Percentiles rank a stretch among this genome's conserved stretches.
Conservation (phyloP, 2,888 invertebrate genomes). For the Pyrrhia umbra region DNA sequence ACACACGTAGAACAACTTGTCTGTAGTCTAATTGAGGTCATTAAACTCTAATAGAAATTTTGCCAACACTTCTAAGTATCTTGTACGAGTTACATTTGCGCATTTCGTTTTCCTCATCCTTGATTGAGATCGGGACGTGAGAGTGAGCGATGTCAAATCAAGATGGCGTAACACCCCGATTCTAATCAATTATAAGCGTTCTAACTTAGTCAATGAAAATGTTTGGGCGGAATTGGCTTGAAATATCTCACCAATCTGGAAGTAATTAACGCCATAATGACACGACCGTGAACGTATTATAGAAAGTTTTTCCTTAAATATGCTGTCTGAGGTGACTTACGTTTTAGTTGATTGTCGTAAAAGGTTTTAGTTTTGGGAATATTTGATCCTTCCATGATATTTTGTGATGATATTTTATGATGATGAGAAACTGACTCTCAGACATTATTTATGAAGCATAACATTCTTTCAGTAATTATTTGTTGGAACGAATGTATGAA, state of each 20-base stretch:
- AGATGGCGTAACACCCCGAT: conserved; percentile 58
- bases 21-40: conserved; percentile 4
- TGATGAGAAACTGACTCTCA: background rate
- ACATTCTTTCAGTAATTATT: background rate
- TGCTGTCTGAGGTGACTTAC: background rate
- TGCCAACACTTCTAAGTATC: conserved; percentile 36
- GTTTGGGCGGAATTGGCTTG: conserved; percentile 50
- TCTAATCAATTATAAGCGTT: conserved; percentile 63
- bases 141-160: conserved; percentile 65
- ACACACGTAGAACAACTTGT: no score
- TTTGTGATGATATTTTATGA: no score
- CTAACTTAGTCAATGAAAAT: conserved; percentile 58
- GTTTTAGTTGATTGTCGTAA: background rate
- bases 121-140: conserved; percentile 60
- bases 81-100: conserved; percentile 39
- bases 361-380: background rate
- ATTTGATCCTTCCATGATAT: no score
- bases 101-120: conserved; percentile 61
- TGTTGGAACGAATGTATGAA: no score
- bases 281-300: conserved; percentile 12
- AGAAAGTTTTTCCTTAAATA: conserved; percentile 21
- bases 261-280: conserved; percentile 55
- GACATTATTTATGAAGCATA: background rate
- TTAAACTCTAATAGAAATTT: conserved; percentile 22
- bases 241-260: conserved; percentile 50